phyloP scores from a whole-genome alignment of 2,888 invertebrate genomes.

The Beris chalybata region DNA sequence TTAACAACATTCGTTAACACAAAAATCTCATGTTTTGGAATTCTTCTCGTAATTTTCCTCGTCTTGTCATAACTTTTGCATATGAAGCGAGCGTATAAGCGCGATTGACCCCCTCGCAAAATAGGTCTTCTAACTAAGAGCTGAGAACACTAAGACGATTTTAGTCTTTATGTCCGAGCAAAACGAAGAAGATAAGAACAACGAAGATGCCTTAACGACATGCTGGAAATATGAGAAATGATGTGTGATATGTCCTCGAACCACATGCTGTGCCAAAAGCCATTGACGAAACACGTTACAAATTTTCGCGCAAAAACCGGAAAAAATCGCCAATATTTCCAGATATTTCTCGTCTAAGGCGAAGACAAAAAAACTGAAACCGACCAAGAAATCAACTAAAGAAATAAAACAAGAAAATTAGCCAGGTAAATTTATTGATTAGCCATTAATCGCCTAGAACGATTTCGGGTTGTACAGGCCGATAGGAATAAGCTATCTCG shows the following conservation, averaged over 20 bases:
- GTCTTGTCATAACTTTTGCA: slow-evolving; percentile 36
- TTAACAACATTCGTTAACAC: slow-evolving; percentile 39
- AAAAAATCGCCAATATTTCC: slow-evolving; percentile 21
- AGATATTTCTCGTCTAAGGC: slow-evolving; percentile 8
- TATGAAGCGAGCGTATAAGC: slow-evolving; percentile 5
- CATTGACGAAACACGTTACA: slow-evolving; percentile 30
- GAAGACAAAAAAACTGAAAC: slow-evolving; percentile 21
- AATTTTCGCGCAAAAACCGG: slow-evolving; percentile 21
- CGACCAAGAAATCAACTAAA: not conserved
- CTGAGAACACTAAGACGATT: slow-evolving; percentile 7
- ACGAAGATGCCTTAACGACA: not conserved
- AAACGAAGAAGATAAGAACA: no score
- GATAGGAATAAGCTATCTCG: no score
- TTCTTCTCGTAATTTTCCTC: slow-evolving; percentile 32
- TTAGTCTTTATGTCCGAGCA: not conserved
- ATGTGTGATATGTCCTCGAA: slow-evolving; percentile 39
- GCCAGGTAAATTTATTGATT: slow-evolving; percentile 18
- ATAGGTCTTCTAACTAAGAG: not conserved
- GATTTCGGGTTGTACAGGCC: no score
- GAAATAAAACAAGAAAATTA: slow-evolving; percentile 1
- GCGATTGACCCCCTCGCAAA: not conserved
- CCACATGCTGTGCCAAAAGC: slow-evolving; percentile 37
- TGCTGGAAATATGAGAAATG: slow-evolving; percentile 37
- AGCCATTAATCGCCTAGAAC: slow-evolving; percentile 16
- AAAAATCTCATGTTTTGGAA: slow-evolving; percentile 36